Conservation (phyloP, 2,113 vertebrate genomes). For the Leptosomus discolor region DNA sequence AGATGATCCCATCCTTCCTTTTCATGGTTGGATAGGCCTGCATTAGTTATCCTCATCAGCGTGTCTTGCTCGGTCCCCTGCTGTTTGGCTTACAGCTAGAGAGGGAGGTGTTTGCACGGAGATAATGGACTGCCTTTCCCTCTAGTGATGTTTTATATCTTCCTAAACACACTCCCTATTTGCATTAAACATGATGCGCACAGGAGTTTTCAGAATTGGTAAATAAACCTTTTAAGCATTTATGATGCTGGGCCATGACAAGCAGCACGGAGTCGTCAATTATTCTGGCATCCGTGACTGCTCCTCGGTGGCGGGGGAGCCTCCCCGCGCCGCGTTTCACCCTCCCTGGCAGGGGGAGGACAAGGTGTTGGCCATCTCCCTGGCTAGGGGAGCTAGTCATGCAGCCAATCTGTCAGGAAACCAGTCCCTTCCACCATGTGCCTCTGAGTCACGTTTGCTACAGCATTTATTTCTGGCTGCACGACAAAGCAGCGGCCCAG, state of each 20-base stretch:
- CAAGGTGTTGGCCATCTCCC: not conserved
- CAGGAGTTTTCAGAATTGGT: conserved; percentile 38
- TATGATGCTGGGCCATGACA: conserved; percentile 11
- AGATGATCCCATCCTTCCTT: conserved; percentile 11
- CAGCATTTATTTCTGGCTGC: conserved; percentile 30
- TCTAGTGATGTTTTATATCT: conserved; percentile 52
- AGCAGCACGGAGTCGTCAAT: not conserved
- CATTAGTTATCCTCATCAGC: conserved; percentile 25
- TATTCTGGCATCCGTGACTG: not conserved
- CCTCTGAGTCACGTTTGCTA: conserved; percentile 16
- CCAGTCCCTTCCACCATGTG: not conserved
- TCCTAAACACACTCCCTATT: conserved; percentile 59
- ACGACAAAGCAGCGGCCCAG: not conserved
- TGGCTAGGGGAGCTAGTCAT: not conserved
- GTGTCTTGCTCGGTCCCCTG: conserved; percentile 4
- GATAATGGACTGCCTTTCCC: conserved; percentile 59
- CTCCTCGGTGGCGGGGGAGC: not conserved
- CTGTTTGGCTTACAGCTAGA: conserved; percentile 39
- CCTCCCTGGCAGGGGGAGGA: not conserved
- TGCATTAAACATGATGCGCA: conserved; percentile 52
- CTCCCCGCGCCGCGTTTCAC: not conserved
- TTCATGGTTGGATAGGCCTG: not conserved
- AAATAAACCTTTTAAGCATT: conserved; percentile 66
- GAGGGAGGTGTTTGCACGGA: conserved; percentile 36
- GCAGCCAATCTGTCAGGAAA: not conserved